A percentile compares a stretch with the other conserved stretches of the same genome.
These are phyloP conservation scores for Pampus argenteus DNA, from an alignment of 2,797 vertebrate genomes.

Conservation along the genomic window DNA sequence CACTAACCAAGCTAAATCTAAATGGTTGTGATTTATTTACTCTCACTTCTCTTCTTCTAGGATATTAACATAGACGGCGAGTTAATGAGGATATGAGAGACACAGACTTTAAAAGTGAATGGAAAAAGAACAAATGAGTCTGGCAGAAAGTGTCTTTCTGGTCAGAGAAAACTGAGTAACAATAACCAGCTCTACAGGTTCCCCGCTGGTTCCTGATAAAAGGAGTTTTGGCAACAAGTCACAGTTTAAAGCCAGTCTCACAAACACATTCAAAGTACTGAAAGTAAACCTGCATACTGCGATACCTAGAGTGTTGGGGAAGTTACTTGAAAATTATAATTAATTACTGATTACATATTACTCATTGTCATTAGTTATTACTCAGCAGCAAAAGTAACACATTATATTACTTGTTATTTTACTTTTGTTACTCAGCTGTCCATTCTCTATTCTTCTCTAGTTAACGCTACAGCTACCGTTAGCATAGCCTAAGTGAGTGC, in stretches of 20 bases:
- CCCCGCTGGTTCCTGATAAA: background rate
- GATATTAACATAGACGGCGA: constrained; percentile 8
- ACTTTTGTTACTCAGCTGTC: too few species aligned
- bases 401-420: too few species aligned
- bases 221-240: background rate
- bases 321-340: too few species aligned
- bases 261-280: background rate
- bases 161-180: constrained; percentile 42
- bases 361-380: too few species aligned
- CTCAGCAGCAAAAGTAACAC: too few species aligned
- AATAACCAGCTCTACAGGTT: constrained; percentile 16
- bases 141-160: background rate
- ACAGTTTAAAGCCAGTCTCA: background rate
- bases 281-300: too few species aligned
- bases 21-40: constrained; percentile 19
- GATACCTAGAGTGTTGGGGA: too few species aligned
- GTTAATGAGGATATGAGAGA: background rate
- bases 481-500: too few species aligned
- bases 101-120: background rate
- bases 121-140: constrained; percentile 9
- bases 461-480: too few species aligned
- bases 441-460: too few species aligned
- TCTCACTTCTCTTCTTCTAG: background rate
- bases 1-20: background rate
- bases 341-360: too few species aligned